Percentiles rank a stretch among this genome's conserved stretches.
Conservation (phyloP, 2,888 invertebrate genomes). For the Rotaria socialis region DNA sequence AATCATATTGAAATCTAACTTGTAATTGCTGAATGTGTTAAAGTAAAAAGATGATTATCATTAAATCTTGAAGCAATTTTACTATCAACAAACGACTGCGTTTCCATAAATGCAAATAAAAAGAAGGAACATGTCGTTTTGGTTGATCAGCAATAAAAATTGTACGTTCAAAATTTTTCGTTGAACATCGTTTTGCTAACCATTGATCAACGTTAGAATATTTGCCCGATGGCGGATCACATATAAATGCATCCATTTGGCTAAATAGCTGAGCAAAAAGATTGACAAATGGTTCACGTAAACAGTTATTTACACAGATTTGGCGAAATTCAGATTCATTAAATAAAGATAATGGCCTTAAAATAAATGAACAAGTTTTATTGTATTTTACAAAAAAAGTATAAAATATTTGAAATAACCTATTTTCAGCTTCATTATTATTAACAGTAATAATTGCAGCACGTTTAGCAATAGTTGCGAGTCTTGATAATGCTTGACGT, state of each 20-base stretch:
- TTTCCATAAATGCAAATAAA: conserved; percentile 78
- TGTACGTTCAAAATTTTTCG: conserved; percentile 93
- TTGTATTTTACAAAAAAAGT: too few species aligned
- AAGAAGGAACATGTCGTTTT: conserved; percentile 86
- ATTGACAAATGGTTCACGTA: neutral
- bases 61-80: conserved; percentile 66
- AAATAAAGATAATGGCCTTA: neutral
- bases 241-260: conserved; percentile 66
- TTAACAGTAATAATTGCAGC: conserved; percentile 64
- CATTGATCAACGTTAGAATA: conserved; percentile 62
- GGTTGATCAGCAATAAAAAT: conserved; percentile 97
- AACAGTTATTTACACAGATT: neutral
- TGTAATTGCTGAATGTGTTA: neutral
- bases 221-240: neutral
- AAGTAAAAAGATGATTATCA: neutral
- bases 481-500: conserved; percentile 70
- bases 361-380: too few species aligned
- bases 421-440: neutral
- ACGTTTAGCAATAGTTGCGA: conserved; percentile 78
- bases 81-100: conserved; percentile 79
- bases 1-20: too few species aligned
- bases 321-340: neutral
- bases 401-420: too few species aligned
- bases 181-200: conserved; percentile 78
- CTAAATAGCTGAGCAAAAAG: conserved; percentile 53